Conservation (phyloP, 2,113 vertebrate genomes). For the Urocolius indicus region DNA sequence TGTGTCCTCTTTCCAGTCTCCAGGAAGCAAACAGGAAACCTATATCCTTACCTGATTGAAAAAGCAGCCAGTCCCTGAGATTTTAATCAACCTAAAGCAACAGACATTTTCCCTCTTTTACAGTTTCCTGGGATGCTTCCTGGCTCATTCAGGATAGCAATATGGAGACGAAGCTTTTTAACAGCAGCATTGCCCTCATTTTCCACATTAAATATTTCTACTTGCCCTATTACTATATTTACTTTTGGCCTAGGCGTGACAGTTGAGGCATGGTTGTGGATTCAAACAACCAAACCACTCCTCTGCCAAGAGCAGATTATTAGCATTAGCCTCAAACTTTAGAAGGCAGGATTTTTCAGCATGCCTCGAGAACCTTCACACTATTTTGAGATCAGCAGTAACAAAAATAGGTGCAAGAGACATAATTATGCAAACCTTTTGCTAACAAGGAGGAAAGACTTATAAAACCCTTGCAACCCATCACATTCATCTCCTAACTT, state of each 20-base stretch:
- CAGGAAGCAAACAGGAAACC: constrained; percentile 46
- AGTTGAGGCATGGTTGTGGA: neutral
- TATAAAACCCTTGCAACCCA: neutral
- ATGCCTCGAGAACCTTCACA: neutral
- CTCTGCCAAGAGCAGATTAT: neutral
- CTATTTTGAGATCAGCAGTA: neutral
- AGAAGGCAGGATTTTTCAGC: neutral
- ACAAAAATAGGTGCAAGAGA: neutral
- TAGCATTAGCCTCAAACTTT: neutral
- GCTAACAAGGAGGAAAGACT: neutral
- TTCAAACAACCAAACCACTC: neutral
- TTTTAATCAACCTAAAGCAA: neutral
- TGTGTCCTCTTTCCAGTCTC: neutral
- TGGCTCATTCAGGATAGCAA: neutral
- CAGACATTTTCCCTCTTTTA: neutral
- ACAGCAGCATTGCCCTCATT: neutral
- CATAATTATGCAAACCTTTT: neutral
- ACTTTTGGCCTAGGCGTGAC: neutral
- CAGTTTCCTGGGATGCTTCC: constrained; percentile 45
- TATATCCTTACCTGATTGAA: constrained; percentile 40
- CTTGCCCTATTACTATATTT: neutral
- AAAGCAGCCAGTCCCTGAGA: neutral
- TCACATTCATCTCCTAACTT: neutral
- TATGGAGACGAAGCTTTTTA: neutral
- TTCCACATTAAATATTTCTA: neutral